Conservation (phyloP, 2,888 invertebrate species). For the Nebria brevicollis region DNA sequence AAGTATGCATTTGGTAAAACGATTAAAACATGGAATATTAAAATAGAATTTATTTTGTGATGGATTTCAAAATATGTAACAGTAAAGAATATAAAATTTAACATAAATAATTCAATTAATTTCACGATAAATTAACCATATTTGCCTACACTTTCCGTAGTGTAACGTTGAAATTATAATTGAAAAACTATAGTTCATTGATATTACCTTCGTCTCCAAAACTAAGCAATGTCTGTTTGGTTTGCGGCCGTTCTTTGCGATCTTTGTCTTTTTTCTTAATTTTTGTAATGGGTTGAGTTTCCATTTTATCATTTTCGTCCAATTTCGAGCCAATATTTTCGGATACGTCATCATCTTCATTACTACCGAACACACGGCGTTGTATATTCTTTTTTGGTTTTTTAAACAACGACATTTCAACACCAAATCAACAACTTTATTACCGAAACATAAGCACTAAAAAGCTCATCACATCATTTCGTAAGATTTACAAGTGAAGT, state of each 20-base stretch:
- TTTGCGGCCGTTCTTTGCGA: constrained; percentile 59
- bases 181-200: background rate
- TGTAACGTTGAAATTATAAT: background rate
- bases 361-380: constrained; percentile 76
- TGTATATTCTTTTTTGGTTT: constrained; percentile 89
- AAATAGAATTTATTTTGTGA: too few species aligned
- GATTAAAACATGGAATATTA: too few species aligned
- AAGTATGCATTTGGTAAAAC: too few species aligned
- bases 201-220: constrained; percentile 78
- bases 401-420: constrained; percentile 81
- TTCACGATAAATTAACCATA: background rate
- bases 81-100: too few species aligned
- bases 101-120: background rate
- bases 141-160: background rate
- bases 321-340: constrained; percentile 63
- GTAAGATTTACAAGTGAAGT: background rate
- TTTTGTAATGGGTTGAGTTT: constrained; percentile 52
- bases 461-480: background rate
- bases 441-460: background rate
- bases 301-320: constrained; percentile 56
- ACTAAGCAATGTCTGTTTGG: constrained; percentile 75
- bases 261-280: constrained; percentile 55
- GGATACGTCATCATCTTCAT: constrained; percentile 75
- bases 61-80: background rate
- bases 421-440: background rate